Evolutionary conservation across 2,797 vertebrate species (phyloP).

Genomic region (Hoplostethus atlanticus): DNA sequence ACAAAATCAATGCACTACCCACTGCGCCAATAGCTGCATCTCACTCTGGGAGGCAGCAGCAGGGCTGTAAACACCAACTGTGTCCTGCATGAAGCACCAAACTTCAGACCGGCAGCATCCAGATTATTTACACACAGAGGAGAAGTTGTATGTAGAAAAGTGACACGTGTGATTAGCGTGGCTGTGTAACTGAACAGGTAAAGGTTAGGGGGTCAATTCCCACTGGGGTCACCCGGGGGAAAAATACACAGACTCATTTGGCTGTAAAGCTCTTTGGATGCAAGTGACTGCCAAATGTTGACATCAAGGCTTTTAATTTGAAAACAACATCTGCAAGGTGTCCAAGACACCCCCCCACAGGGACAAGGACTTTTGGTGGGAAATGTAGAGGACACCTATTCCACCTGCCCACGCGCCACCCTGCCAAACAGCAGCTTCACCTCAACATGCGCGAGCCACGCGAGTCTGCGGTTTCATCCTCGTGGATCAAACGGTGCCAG

Average conservation of each 20-base stretch:
- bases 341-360: not conserved
- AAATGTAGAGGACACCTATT: too few relatives aligned
- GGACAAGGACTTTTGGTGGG: too few relatives aligned
- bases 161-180: not conserved
- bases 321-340: not conserved
- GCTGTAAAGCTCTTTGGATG: not conserved
- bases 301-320: not conserved
- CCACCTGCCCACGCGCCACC: not conserved
- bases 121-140: not conserved
- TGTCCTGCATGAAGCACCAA: constrained; percentile 12
- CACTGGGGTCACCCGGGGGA: not conserved
- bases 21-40: constrained; percentile 57
- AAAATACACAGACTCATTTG: not conserved
- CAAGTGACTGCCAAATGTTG: not conserved
- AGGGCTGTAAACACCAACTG: constrained; percentile 21
- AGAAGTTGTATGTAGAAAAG: not conserved
- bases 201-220: not conserved
- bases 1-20: constrained; percentile 67
- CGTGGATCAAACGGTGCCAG: too few relatives aligned
- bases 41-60: constrained; percentile 35
- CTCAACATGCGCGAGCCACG: not conserved
- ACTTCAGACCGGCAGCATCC: constrained; percentile 28
- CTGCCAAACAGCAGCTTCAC: not conserved
- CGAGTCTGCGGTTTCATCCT: too few relatives aligned
- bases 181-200: not conserved